Evolutionary conservation across 1,140 invertebrate genomes (phyloP).

Genomic region (Platyura marginata): DNA sequence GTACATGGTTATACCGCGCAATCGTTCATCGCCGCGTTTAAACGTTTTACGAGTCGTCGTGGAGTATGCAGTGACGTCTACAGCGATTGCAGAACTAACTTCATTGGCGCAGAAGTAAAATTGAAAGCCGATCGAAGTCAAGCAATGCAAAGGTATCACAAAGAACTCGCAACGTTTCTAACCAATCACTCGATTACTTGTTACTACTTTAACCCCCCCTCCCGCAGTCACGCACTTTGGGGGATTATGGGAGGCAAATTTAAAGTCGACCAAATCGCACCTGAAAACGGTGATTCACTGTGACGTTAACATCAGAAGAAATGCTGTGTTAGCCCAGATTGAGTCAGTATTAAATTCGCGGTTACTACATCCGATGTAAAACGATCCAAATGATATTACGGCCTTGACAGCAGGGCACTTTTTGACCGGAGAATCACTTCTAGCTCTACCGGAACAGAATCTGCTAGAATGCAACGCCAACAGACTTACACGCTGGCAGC

Average conservation of each 20-base stretch:
- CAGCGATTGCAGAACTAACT: slow-evolving; percentile 16
- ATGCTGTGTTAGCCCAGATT: slow-evolving; percentile 10
- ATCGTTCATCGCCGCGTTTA: slow-evolving; percentile 15
- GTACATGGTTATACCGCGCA: slow-evolving; percentile 6
- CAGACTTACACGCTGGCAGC: neutral
- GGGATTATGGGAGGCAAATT: slow-evolving; percentile 20
- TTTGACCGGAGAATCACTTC: neutral
- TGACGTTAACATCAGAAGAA: slow-evolving; percentile 13
- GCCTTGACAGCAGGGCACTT: slow-evolving; percentile 6
- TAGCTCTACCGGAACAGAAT: neutral
- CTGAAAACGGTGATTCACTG: slow-evolving; percentile 3
- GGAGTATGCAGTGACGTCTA: slow-evolving; percentile 11
- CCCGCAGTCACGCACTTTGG: slow-evolving; percentile 16
- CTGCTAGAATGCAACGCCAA: neutral
- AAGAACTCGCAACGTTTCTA: too few species aligned
- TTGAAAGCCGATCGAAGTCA: too few species aligned
- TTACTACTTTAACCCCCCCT: slow-evolving; percentile 10
- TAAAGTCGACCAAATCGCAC: slow-evolving; percentile 15
- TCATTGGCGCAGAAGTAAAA: slow-evolving; percentile 10
- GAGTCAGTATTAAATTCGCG: slow-evolving; percentile 14
- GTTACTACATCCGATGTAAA: slow-evolving; percentile 6
- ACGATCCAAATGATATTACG: slow-evolving; percentile 2
- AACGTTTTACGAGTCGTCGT: slow-evolving; percentile 17
- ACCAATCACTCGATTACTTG: too few species aligned
- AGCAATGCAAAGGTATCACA: too few species aligned